phyloP scores from a whole-genome alignment of 2,888 invertebrate species.

The Abrostola triplasia region DNA sequence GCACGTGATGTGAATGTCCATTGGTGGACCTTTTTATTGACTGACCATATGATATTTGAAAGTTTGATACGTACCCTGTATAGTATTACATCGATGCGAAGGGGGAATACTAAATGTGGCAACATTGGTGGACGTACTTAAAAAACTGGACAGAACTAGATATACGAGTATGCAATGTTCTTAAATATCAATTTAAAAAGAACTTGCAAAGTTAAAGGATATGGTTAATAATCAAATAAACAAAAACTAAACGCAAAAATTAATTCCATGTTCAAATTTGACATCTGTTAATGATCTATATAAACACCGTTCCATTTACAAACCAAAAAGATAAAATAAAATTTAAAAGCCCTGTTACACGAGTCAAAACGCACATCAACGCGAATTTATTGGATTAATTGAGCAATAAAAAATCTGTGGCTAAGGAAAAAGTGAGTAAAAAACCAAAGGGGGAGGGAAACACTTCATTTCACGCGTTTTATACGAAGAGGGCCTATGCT shows the following conservation, averaged over 20 bases:
- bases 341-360: slow-evolving; percentile 65
- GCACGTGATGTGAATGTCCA: slow-evolving; percentile 83
- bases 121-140: not conserved
- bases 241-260: slow-evolving; percentile 13
- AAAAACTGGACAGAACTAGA: not conserved
- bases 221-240: slow-evolving; percentile 16
- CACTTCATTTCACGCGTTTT: slow-evolving; percentile 88
- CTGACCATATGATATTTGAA: slow-evolving; percentile 73
- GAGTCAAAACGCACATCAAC: slow-evolving; percentile 67
- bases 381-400: slow-evolving; percentile 78
- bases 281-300: slow-evolving; percentile 44
- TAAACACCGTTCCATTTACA: slow-evolving; percentile 42
- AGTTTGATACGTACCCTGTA: slow-evolving; percentile 50
- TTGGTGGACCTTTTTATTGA: slow-evolving; percentile 81
- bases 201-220: no score
- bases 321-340: slow-evolving; percentile 54
- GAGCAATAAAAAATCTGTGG: slow-evolving; percentile 81
- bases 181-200: not conserved
- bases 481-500: slow-evolving; percentile 73
- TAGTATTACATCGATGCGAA: slow-evolving; percentile 29
- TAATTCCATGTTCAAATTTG: slow-evolving; percentile 41
- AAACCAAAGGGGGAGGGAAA: slow-evolving; percentile 70
- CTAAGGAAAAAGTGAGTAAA: slow-evolving; percentile 59
- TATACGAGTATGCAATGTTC: not conserved
- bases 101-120: slow-evolving; percentile 17